Percentiles rank a stretch among this genome's conserved stretches.
These are phyloP conservation scores for Gopherus flavomarginatus DNA, from an alignment of 2,113 vertebrate species.

Conservation along the genomic window DNA sequence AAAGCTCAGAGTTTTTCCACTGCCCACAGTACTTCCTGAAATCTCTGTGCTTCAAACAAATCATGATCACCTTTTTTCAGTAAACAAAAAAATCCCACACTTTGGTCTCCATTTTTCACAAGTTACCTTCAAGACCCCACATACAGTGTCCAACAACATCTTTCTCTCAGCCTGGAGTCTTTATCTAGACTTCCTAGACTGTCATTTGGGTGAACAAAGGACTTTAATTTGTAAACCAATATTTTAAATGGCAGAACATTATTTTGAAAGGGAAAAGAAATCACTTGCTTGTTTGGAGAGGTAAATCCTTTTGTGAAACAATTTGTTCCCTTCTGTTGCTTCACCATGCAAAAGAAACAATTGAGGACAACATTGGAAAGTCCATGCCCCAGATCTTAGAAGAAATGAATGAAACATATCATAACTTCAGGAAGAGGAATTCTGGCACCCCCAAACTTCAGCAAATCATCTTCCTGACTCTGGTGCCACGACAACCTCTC, in stretches of 20 bases:
- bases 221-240: not conserved
- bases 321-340: not conserved
- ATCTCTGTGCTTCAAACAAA: not conserved
- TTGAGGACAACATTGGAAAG: not conserved
- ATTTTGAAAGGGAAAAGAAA: not conserved
- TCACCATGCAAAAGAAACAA: not conserved
- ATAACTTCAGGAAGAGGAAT: not conserved
- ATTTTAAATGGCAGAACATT: not conserved
- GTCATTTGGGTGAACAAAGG: not conserved
- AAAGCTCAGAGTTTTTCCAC: slow-evolving; percentile 10
- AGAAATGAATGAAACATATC: not conserved
- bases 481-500: not conserved
- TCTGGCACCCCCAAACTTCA: not conserved
- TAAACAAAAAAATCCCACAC: not conserved
- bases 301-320: not conserved
- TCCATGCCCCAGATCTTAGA: not conserved
- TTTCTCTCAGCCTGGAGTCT: not conserved
- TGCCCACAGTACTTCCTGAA: not conserved
- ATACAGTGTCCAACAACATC: not conserved
- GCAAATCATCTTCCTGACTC: rapidly evolving
- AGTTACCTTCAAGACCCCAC: not conserved
- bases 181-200: not conserved
- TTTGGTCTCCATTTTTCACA: not conserved
- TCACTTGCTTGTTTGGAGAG: not conserved
- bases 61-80: not conserved